A percentile compares a stretch with the other conserved stretches of the same genome.
These are phyloP conservation scores for Oegoconia quadripuncta DNA, from an alignment of 2,888 invertebrate species.

Conservation along the genomic window DNA sequence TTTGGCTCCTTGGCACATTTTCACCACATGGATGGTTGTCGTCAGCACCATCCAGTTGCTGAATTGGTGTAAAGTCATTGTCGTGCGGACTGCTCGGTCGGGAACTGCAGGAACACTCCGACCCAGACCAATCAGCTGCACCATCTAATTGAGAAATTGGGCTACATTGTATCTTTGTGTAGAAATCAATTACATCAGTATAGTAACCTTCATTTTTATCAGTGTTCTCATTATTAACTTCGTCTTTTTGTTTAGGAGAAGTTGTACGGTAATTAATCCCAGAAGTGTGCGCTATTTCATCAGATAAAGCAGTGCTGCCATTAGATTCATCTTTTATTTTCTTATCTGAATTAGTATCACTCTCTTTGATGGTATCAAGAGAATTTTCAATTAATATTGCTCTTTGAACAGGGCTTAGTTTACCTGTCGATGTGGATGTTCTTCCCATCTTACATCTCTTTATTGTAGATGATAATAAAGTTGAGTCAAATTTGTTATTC, in stretches of 20 bases:
- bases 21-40: slow-evolving; percentile 74
- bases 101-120: slow-evolving; percentile 70
- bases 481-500: slow-evolving; percentile 84
- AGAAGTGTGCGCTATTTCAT: slow-evolving; percentile 66
- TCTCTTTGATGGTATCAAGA: slow-evolving; percentile 58
- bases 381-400: slow-evolving; percentile 44
- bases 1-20: slow-evolving; percentile 50
- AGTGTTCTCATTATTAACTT: slow-evolving; percentile 44
- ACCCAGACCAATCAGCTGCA: slow-evolving; percentile 83
- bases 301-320: slow-evolving; percentile 43
- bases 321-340: slow-evolving; percentile 53
- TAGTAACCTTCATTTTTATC: slow-evolving; percentile 69
- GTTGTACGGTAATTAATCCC: slow-evolving; percentile 62
- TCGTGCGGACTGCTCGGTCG: slow-evolving; percentile 64
- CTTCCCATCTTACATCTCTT: slow-evolving; percentile 83
- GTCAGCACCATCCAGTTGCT: slow-evolving; percentile 84
- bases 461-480: slow-evolving; percentile 77
- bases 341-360: slow-evolving; percentile 47
- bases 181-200: slow-evolving; percentile 73
- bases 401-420: slow-evolving; percentile 64
- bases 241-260: slow-evolving; percentile 64
- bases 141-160: slow-evolving; percentile 85
- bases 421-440: slow-evolving; percentile 63
- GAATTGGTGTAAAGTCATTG: slow-evolving; percentile 71
- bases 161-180: slow-evolving; percentile 75